Evolutionary conservation across 1,140 invertebrate genomes (phyloP).

Genomic region (Ridgeia piscesae): DNA sequence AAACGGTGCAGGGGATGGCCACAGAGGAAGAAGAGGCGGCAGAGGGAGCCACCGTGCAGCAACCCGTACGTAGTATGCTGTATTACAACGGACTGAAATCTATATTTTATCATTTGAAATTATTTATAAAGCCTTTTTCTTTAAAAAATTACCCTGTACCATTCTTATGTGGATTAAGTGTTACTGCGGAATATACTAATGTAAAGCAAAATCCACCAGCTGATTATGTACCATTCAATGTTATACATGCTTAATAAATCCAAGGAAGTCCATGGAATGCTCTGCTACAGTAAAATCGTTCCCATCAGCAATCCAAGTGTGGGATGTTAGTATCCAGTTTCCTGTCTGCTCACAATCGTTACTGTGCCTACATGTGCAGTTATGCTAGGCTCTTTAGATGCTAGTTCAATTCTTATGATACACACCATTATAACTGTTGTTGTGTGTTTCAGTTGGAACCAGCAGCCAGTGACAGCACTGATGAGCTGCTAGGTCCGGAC

Average conservation of each 20-base stretch:
- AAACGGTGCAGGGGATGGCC: background rate
- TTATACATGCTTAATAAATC: too few relatives aligned
- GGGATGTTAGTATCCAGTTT: too few relatives aligned
- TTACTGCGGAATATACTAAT: background rate
- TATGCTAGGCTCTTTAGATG: too few relatives aligned
- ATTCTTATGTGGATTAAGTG: background rate
- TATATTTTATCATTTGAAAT: too few relatives aligned
- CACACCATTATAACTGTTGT: background rate
- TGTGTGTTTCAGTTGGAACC: background rate
- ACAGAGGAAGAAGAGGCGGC: conserved; percentile 6
- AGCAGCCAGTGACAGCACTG: background rate
- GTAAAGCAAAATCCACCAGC: background rate
- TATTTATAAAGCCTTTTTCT: too few relatives aligned
- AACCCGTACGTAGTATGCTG: background rate
- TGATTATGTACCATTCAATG: too few relatives aligned
- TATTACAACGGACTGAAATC: background rate
- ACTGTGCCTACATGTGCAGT: too few relatives aligned
- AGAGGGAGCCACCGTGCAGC: background rate
- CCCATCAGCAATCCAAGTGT: too few relatives aligned
- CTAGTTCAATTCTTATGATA: too few relatives aligned
- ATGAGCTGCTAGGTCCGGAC: background rate
- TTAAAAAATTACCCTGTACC: background rate
- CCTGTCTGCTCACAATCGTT: too few relatives aligned
- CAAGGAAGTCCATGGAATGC: too few relatives aligned
- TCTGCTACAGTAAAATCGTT: too few relatives aligned